Evolutionary conservation across 2,888 invertebrate genomes (phyloP).

Genomic region (Andrena flavipes): DNA sequence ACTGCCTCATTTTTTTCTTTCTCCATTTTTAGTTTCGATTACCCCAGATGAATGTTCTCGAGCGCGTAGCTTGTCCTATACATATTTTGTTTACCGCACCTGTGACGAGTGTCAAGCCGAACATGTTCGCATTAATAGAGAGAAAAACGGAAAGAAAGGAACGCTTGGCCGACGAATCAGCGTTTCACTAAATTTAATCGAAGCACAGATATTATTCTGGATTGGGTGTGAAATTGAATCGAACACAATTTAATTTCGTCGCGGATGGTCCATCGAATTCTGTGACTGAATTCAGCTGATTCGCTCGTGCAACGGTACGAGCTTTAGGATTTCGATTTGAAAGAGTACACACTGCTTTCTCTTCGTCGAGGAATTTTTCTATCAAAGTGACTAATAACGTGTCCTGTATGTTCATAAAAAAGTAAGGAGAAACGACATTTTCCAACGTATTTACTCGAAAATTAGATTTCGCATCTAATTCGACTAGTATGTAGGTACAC

Average conservation of each 20-base stretch:
- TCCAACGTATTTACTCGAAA: background rate
- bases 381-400: background rate
- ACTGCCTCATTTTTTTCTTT: background rate
- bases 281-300: constrained; percentile 14
- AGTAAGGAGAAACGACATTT: too few species aligned
- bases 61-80: background rate
- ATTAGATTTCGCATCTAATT: background rate
- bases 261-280: constrained; percentile 30
- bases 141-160: background rate
- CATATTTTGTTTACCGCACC: constrained; percentile 13
- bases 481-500: background rate
- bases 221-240: constrained; percentile 37
- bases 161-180: background rate
- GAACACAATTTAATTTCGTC: constrained; percentile 35
- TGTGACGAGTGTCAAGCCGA: background rate
- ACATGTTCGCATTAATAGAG: background rate
- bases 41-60: constrained; percentile 11
- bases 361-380: background rate
- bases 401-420: too few species aligned
- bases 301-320: constrained; percentile 6
- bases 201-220: constrained; percentile 35
- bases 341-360: background rate
- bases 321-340: constrained; percentile 32
- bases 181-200: constrained; percentile 52
- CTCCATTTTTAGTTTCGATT: background rate